phyloP scores from a whole-genome alignment of 1,140 invertebrate genomes.

The Diprion similis region DNA sequence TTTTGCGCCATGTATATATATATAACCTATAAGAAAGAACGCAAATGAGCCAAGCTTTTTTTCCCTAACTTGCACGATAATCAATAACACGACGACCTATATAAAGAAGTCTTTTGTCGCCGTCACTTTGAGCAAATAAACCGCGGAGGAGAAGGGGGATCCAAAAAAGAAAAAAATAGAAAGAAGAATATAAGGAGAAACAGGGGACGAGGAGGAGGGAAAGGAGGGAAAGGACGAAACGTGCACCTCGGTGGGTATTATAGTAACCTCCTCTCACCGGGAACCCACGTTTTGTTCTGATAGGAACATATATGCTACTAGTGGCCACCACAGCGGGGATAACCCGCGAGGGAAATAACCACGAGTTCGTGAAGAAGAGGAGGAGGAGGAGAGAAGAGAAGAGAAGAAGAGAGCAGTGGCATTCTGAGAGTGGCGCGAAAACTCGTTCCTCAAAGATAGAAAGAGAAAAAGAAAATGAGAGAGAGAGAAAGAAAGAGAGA shows the following conservation, averaged over 20 bases:
- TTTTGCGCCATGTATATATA: no score
- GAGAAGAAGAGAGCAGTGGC: not conserved
- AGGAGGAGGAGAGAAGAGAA: not conserved
- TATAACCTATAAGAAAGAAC: no score
- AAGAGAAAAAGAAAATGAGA: no score
- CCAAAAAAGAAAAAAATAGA: no score
- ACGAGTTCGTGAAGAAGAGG: not conserved
- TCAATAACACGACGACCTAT: no score
- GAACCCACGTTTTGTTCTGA: no score
- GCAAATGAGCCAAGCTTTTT: no score
- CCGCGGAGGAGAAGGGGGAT: not conserved
- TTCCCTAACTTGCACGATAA: no score
- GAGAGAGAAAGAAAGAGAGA: not conserved
- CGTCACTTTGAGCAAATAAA: no score
- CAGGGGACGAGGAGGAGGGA: not conserved
- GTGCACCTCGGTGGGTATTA: not conserved
- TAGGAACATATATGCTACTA: not conserved
- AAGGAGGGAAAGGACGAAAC: no score
- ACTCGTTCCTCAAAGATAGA: not conserved
- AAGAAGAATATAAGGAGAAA: not conserved
- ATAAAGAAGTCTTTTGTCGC: no score
- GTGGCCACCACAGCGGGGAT: not conserved
- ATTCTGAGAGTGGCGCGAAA: not conserved
- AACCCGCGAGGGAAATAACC: conserved; percentile 1
- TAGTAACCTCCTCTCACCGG: not conserved